Evolutionary conservation across 2,797 vertebrate genomes (phyloP).

Genomic region (Pangasius djambal): DNA sequence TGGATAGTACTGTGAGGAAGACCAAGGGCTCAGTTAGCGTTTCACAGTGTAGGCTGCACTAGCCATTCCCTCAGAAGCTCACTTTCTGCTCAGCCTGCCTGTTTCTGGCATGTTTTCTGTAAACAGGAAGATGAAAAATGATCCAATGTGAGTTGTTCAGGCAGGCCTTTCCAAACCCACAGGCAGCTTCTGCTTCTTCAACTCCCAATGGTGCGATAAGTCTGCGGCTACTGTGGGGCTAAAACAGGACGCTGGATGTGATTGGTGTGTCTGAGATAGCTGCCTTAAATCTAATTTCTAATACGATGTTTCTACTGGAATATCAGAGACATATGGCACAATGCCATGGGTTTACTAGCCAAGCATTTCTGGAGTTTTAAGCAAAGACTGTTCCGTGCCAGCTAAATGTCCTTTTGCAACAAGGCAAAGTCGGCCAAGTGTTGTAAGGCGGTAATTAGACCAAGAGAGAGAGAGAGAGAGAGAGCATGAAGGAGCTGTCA

Average conservation of each 20-base stretch:
- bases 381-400: slow-evolving; percentile 39
- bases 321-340: slow-evolving; percentile 39
- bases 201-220: slow-evolving; percentile 13
- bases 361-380: slow-evolving; percentile 44
- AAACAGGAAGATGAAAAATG: slow-evolving; percentile 58
- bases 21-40: neutral
- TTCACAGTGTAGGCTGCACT: slow-evolving; percentile 23
- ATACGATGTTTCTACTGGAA: slow-evolving; percentile 37
- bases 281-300: slow-evolving; percentile 22
- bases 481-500: slow-evolving; percentile 30
- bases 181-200: slow-evolving; percentile 46
- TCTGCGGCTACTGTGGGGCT: neutral
- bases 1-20: neutral
- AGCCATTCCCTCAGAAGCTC: slow-evolving; percentile 42
- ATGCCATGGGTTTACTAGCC: slow-evolving; percentile 38
- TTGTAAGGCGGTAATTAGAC: slow-evolving; percentile 46
- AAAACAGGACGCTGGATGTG: slow-evolving; percentile 15
- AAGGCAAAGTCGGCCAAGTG: slow-evolving; percentile 30
- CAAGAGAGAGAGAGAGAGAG: slow-evolving; percentile 27
- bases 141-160: slow-evolving; percentile 54
- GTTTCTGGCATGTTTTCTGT: slow-evolving; percentile 53
- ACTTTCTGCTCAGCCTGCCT: slow-evolving; percentile 22
- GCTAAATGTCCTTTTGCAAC: slow-evolving; percentile 35
- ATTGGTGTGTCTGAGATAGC: slow-evolving; percentile 13
- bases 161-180: slow-evolving; percentile 54